Conservation (phyloP, 2,797 vertebrate species). For the Peromyscus attwateri region DNA sequence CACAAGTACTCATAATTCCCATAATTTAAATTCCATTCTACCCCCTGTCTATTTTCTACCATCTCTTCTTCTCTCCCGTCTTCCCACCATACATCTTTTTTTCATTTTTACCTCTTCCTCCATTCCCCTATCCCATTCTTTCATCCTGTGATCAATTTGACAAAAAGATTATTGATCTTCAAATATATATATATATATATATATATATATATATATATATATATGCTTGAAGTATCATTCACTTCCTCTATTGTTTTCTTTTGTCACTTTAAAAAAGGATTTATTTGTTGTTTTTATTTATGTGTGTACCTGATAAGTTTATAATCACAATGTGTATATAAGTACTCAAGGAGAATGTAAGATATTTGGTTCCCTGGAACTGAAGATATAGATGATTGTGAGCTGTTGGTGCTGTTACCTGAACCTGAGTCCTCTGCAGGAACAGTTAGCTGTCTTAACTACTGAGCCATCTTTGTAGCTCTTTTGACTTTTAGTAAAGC, state of each 20-base stretch:
- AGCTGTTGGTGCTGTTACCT: not conserved
- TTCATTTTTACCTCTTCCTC: not conserved
- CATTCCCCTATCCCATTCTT: not conserved
- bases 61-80: too few relatives aligned
- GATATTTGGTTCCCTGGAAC: not conserved
- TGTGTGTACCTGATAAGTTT: not conserved
- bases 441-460: not conserved
- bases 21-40: not conserved
- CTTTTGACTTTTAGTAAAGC: not conserved
- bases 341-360: not conserved
- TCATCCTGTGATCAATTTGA: not conserved
- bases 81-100: too few relatives aligned
- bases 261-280: not conserved
- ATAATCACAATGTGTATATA: not conserved
- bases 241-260: not conserved
- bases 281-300: not conserved
- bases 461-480: too few relatives aligned
- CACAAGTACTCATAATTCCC: not conserved
- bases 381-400: too few relatives aligned
- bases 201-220: too few relatives aligned
- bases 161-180: not conserved
- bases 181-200: too few relatives aligned
- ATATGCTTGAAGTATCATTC: too few relatives aligned
- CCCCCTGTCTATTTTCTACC: accelerated
- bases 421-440: not conserved